Evolutionary conservation across 2,888 invertebrate genomes (phyloP).

Genomic region (Dendrolimus houi): DNA sequence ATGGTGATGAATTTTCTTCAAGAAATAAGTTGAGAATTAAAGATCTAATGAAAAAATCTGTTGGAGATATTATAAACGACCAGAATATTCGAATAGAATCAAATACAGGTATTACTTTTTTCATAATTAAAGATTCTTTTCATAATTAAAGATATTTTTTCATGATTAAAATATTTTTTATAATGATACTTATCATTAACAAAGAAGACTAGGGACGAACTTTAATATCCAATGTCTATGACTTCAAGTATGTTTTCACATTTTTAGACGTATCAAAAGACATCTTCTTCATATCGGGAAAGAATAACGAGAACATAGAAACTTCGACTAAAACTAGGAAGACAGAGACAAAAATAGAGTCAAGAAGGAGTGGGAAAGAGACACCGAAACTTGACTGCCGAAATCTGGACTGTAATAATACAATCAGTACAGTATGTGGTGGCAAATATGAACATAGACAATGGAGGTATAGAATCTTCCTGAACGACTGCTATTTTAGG

Average conservation of each 20-base stretch:
- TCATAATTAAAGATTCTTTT: neutral
- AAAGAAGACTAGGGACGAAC: no score
- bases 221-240: no score
- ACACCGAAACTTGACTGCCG: conserved; percentile 30
- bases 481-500: conserved; percentile 54
- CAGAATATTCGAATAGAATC: conserved; percentile 20
- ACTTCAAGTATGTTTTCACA: no score
- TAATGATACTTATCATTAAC: neutral
- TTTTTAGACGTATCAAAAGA: conserved; percentile 33
- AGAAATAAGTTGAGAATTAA: conserved; percentile 14
- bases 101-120: conserved; percentile 4
- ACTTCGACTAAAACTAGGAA: conserved; percentile 6
- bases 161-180: neutral
- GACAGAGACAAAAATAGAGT: conserved; percentile 8
- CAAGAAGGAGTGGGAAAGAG: conserved; percentile 1
- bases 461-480: conserved; percentile 41
- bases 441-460: conserved; percentile 31
- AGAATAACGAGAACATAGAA: conserved; percentile 34
- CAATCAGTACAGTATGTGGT: conserved; percentile 38
- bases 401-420: conserved; percentile 40
- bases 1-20: conserved; percentile 7
- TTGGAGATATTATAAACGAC: conserved; percentile 22
- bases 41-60: conserved; percentile 20
- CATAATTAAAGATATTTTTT: no score
- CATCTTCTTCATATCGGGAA: conserved; percentile 41